Evolutionary conservation across 1,140 invertebrate species (phyloP).

Genomic region (Campoletis sonorensis): DNA sequence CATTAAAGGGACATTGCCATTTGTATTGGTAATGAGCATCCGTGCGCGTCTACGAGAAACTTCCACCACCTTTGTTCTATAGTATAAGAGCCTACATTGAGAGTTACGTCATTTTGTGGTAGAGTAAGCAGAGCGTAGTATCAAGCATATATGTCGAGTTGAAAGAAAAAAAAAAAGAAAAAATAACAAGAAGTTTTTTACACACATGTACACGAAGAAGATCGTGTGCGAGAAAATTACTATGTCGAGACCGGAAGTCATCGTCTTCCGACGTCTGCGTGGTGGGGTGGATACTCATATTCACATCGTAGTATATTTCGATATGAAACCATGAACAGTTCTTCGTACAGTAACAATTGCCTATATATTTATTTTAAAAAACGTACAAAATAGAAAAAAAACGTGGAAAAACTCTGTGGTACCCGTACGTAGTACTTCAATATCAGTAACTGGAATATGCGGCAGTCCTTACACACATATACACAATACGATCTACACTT

Average conservation of each 20-base stretch:
- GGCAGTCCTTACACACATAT: background rate
- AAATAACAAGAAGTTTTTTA: too few species aligned
- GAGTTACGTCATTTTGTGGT: constrained; percentile 41
- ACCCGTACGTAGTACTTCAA: constrained; percentile 32
- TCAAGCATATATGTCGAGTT: background rate
- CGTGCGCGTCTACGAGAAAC: constrained; percentile 38
- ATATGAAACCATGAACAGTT: background rate
- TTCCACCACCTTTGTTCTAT: background rate
- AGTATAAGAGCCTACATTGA: background rate
- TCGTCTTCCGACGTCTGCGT: background rate
- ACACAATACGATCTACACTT: background rate
- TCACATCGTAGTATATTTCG: background rate
- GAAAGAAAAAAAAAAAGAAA: background rate
- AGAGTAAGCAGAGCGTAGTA: constrained; percentile 37
- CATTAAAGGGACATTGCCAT: constrained; percentile 46
- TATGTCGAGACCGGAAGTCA: constrained; percentile 29
- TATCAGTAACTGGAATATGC: constrained; percentile 37
- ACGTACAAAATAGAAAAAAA: too few species aligned
- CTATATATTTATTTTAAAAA: too few species aligned
- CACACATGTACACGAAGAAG: constrained; percentile 1
- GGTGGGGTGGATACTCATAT: background rate
- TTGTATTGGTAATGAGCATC: constrained; percentile 42
- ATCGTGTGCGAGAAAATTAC: background rate
- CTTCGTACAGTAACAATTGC: too few species aligned
- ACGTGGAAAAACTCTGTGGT: background rate